Evolutionary conservation across 2,113 vertebrate species (phyloP).

Genomic region (Athene noctua): DNA sequence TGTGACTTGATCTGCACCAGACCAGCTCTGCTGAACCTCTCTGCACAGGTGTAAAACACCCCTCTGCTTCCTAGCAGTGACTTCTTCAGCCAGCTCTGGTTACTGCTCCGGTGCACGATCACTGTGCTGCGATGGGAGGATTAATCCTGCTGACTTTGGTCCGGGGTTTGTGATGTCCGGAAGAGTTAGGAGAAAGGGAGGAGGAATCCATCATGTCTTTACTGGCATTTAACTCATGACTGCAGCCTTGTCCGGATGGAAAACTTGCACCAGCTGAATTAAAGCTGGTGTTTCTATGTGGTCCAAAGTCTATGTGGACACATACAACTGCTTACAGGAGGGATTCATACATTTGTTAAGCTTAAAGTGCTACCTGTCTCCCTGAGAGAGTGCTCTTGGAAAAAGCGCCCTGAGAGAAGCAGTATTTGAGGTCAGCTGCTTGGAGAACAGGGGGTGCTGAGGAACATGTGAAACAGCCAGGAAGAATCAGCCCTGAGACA

Average conservation of each 20-base stretch:
- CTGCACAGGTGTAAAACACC: background rate
- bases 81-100: background rate
- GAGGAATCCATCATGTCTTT: background rate
- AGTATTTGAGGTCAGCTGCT: background rate
- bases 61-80: background rate
- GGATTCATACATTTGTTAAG: background rate
- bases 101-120: rapidly evolving
- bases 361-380: background rate
- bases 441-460: background rate
- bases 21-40: background rate
- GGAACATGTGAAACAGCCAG: background rate
- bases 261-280: background rate
- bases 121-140: background rate
- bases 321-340: background rate
- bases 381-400: background rate
- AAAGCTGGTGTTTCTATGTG: background rate
- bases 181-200: background rate
- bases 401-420: background rate
- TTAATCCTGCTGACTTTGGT: background rate
- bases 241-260: background rate
- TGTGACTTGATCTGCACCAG: background rate
- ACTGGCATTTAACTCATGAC: background rate
- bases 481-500: background rate
- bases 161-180: background rate
- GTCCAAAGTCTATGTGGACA: background rate